phyloP scores from a whole-genome alignment of 1,140 invertebrate genomes.

The Neodiprion pinetum region DNA sequence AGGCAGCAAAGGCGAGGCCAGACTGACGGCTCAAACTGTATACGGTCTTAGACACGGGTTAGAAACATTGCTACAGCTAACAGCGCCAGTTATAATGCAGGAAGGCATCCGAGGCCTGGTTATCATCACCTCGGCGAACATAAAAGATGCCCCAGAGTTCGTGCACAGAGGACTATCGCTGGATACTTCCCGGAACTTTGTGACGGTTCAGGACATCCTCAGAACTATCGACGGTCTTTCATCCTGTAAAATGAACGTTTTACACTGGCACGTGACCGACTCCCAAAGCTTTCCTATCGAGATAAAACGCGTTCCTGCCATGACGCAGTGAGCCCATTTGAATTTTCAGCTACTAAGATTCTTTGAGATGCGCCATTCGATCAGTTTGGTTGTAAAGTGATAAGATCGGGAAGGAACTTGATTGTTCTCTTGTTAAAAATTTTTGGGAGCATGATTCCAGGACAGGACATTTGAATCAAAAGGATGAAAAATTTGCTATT shows the following conservation, averaged over 20 bases:
- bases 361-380: too few relatives aligned
- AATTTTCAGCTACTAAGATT: neutral
- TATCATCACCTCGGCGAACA: slow-evolving; percentile 45
- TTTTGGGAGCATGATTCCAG: too few relatives aligned
- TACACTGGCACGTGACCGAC: slow-evolving; percentile 88
- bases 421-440: too few relatives aligned
- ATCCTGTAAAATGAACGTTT: slow-evolving; percentile 81
- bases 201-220: slow-evolving; percentile 73
- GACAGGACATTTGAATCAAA: too few relatives aligned
- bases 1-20: slow-evolving; percentile 62
- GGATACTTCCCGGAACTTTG: slow-evolving; percentile 80
- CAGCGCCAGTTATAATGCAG: slow-evolving; percentile 49
- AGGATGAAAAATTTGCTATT: too few relatives aligned
- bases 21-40: slow-evolving; percentile 71
- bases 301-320: slow-evolving; percentile 71
- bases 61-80: slow-evolving; percentile 77
- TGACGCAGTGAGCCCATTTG: slow-evolving; percentile 58
- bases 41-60: slow-evolving; percentile 79
- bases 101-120: slow-evolving; percentile 38
- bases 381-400: too few relatives aligned
- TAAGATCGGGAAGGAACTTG: too few relatives aligned
- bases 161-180: slow-evolving; percentile 74
- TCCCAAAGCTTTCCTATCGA: slow-evolving; percentile 83
- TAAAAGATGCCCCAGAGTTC: slow-evolving; percentile 53
- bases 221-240: slow-evolving; percentile 80